phyloP scores from a whole-genome alignment of 2,113 vertebrate genomes.

The Casuarius casuarius region DNA sequence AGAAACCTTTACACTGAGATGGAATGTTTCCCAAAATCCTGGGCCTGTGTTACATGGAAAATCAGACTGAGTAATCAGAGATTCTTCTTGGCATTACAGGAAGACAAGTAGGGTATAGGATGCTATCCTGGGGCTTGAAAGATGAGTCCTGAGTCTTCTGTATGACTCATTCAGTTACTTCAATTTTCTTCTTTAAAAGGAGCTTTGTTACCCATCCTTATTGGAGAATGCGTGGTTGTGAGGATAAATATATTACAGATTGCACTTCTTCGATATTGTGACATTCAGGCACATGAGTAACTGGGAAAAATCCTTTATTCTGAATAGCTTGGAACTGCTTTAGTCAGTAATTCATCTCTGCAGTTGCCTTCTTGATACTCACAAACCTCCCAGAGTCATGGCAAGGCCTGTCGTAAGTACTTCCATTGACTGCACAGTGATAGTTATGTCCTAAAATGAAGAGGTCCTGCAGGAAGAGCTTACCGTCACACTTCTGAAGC shows the following conservation, averaged over 20 bases:
- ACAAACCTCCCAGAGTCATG: background rate
- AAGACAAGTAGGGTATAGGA: background rate
- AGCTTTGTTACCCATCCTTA: slow-evolving; percentile 40
- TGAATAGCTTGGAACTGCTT: slow-evolving; percentile 39
- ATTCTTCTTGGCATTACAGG: background rate
- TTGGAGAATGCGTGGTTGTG: slow-evolving; percentile 37
- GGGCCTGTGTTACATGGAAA: background rate
- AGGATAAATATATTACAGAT: slow-evolving; percentile 27
- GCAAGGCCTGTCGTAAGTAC: background rate
- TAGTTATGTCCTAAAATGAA: background rate
- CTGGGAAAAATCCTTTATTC: slow-evolving; percentile 37
- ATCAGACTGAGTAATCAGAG: background rate
- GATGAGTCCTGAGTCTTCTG: background rate
- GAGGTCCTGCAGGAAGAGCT: background rate
- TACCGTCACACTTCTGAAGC: background rate
- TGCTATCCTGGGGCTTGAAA: slow-evolving; percentile 24
- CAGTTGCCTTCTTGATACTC: background rate
- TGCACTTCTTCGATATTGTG: slow-evolving; percentile 20
- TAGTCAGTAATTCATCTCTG: slow-evolving; percentile 3
- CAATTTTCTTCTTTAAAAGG: slow-evolving; percentile 59
- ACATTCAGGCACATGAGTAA: slow-evolving; percentile 26
- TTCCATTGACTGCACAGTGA: rapidly evolving
- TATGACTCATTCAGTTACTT: slow-evolving; percentile 65
- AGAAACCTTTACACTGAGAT: background rate
- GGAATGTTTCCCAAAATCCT: background rate